Percentiles rank a stretch among this genome's conserved stretches.
These are phyloP conservation scores for Vesta saturnalis DNA, from an alignment of 2,888 invertebrate genomes.

Conservation along the genomic window DNA sequence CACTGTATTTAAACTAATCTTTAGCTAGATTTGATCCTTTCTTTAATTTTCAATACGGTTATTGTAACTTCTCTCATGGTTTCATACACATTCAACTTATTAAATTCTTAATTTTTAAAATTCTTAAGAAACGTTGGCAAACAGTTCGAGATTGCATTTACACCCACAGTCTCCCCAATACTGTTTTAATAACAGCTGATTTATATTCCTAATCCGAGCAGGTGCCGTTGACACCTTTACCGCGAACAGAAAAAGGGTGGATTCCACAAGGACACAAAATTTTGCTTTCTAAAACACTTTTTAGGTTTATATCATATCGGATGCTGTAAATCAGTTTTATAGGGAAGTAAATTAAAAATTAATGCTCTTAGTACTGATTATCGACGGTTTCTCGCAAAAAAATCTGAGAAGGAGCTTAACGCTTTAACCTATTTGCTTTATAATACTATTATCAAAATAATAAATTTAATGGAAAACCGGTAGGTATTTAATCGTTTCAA, in stretches of 20 bases:
- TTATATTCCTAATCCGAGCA: constrained; percentile 53
- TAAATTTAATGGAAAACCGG: too few relatives aligned
- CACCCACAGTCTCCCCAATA: constrained; percentile 38
- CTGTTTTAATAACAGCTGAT: constrained; percentile 55
- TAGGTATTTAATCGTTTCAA: too few relatives aligned
- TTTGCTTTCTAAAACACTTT: constrained; percentile 9
- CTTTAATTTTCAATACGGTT: too few relatives aligned
- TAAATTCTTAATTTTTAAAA: neutral
- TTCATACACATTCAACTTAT: neutral
- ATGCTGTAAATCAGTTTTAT: constrained; percentile 15
- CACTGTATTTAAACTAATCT: too few relatives aligned
- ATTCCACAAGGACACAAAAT: constrained; percentile 9
- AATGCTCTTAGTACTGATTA: constrained; percentile 1
- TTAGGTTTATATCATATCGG: constrained; percentile 6
- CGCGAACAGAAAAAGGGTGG: constrained; percentile 23
- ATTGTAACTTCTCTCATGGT: too few relatives aligned
- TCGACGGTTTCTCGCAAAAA: neutral
- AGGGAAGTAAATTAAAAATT: constrained; percentile 10
- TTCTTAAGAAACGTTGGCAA: neutral
- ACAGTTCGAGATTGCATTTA: neutral
- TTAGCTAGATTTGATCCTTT: too few relatives aligned
- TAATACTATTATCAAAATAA: neutral
- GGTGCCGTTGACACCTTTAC: constrained; percentile 50
- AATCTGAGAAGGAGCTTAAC: neutral
- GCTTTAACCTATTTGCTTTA: neutral